Evolutionary conservation across 1,140 invertebrate genomes (phyloP), one percentile per base, ranked within the genome.

Genomic region (Drosophila triauraria): DNA sequence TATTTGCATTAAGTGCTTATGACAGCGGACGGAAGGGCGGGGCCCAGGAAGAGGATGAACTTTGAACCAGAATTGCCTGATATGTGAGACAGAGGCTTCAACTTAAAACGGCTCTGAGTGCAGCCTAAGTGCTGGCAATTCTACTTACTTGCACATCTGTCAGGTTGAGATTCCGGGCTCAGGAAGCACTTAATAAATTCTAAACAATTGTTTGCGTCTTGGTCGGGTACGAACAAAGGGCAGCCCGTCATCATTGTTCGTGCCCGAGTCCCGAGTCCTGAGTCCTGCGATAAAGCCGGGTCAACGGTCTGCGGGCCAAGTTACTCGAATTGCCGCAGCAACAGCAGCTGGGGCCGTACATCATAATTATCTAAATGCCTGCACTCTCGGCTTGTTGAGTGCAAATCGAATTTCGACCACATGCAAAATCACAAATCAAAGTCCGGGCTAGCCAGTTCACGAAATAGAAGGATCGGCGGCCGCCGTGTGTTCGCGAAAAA

Each of bases 131-230:
- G 69, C 53, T 67, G 48, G 57, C 68, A 60, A 60, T 72, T 72
- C 62, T 68, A 68, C 65, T 68, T 68, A 68, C 46, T 68, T 50
- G 35, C 44, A 50, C 65, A 68, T 62, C 70, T 74, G 82, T 62
- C 77, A 69, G 60, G 72, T 70, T 57, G 32, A 57, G n/a, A 61
- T 25, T 62, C 62, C 57, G 62, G 57, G 15, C 62, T 44, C 68
- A 82, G 83, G 83, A 87, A 87, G 80, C 83, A 83, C 84, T 87
- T 87, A 82, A 87, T 87, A 87, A 87, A 87, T 88, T 72, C 83
- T 74, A 87, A 82, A 77, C 83, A 80, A 82, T 78, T 74, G 77
- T 75, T 61, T 72, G 75, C 61, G 65, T 83, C 77, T 70, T 59
- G 63, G 68, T 58, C 40, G 50, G 57, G 42, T 57, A 65, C 65